phyloP scores from a whole-genome alignment of 2,797 vertebrate species.

The Gila robusta region DNA sequence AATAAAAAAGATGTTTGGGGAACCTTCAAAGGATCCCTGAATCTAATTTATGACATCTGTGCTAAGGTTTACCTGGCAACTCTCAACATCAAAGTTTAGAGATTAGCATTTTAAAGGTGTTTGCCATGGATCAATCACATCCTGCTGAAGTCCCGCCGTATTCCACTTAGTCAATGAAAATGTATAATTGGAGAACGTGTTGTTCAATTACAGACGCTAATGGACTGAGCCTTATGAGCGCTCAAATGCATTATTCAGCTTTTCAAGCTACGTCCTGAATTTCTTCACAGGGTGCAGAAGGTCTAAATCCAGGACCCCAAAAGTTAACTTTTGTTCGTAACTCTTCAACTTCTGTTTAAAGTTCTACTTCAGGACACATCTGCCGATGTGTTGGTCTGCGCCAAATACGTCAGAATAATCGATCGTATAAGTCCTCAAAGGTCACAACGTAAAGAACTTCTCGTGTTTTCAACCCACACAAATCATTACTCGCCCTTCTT shows the following conservation, averaged over 20 bases:
- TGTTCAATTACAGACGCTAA: slow-evolving; percentile 45
- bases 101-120: slow-evolving; percentile 74
- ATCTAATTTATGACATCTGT: slow-evolving; percentile 80
- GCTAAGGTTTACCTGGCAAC: slow-evolving; percentile 73
- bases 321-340: slow-evolving; percentile 25
- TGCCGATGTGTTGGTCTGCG: neutral
- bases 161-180: slow-evolving; percentile 60
- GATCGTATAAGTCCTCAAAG: neutral
- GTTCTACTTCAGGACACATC: neutral
- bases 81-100: slow-evolving; percentile 77
- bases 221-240: slow-evolving; percentile 33
- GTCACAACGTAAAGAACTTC: neutral
- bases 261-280: neutral
- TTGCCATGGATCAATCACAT: slow-evolving; percentile 66
- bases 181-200: slow-evolving; percentile 56
- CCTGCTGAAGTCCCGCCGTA: slow-evolving; percentile 59
- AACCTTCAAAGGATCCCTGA: slow-evolving; percentile 78
- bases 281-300: neutral
- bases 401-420: neutral
- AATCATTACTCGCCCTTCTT: no score
- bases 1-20: slow-evolving; percentile 76
- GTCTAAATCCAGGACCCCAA: neutral
- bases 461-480: neutral
- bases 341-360: slow-evolving; percentile 27
- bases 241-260: slow-evolving; percentile 38